A percentile compares a stretch with the other conserved stretches of the same genome.
These are phyloP conservation scores for Trichogramma dendrolimi DNA, from an alignment of 2,888 invertebrate genomes.

Conservation along the genomic window DNA sequence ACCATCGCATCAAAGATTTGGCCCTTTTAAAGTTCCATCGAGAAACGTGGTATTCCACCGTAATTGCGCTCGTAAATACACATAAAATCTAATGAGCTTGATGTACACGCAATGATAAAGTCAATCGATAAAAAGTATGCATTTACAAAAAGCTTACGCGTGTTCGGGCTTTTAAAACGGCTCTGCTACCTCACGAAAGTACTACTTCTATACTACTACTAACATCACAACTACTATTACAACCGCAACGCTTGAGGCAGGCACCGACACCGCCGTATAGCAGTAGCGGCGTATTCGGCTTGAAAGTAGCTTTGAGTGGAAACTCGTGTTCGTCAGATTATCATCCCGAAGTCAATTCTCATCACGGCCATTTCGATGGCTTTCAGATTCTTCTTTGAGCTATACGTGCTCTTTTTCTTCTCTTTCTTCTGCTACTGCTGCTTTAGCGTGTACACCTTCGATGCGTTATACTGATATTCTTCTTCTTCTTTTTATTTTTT, in stretches of 20 bases:
- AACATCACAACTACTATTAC: neutral
- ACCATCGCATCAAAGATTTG: too few relatives aligned
- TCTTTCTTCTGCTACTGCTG: constrained; percentile 5
- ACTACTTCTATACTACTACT: too few relatives aligned
- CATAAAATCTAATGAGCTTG: too few relatives aligned
- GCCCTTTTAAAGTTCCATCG: too few relatives aligned
- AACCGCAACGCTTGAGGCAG: constrained; percentile 18
- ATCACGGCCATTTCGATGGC: constrained; percentile 38
- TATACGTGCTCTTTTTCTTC: constrained; percentile 8
- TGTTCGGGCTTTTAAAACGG: too few relatives aligned
- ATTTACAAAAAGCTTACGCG: too few relatives aligned
- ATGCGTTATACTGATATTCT: constrained; percentile 4
- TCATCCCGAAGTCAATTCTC: constrained; percentile 51
- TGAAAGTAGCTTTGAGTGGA: constrained; percentile 43
- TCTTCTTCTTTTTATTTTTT: too few relatives aligned
- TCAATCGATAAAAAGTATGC: too few relatives aligned
- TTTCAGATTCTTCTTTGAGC: constrained; percentile 33
- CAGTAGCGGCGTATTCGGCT: neutral
- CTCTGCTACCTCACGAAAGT: too few relatives aligned
- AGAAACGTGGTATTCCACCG: too few relatives aligned
- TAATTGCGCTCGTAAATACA: too few relatives aligned
- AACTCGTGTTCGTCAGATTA: constrained; percentile 51
- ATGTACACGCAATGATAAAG: too few relatives aligned
- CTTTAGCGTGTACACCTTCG: constrained; percentile 11
- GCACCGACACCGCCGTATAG: constrained; percentile 33